Evolutionary conservation across 2,888 invertebrate species (phyloP), one percentile per base, ranked within the genome.

Genomic region (Xanthia togata): DNA sequence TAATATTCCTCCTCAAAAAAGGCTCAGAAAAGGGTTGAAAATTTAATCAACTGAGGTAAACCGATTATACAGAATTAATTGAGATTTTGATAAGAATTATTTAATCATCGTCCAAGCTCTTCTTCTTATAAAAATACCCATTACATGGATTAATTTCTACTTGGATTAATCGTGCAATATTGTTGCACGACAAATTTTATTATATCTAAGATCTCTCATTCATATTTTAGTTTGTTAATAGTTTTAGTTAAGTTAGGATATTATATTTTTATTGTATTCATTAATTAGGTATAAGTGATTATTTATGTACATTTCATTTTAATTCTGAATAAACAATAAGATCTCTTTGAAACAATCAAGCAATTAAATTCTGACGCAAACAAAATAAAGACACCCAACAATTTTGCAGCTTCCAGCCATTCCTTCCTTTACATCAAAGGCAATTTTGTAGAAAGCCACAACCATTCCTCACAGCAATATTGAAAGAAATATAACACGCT

Each of bases 381-480:
- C 59, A 31, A 65, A 20, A 31, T 53, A 74, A 81, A 57, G 53
- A 64, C 31, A 53, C 38, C 41, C 26, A 63, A 82, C 55, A 70
- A 14, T 67, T 74, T 60, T 59, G 41, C 62, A 64, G 17, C 65
- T 50, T 53, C 38, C 38, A 60, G 71, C 59, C 77, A 75, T 74
- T 85, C 17, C 35, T 44, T 64, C 26, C 50, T 77, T 55, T 50
- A 71, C 69, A 65, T 69, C 70, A 76, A 65, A 76, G 63, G 12
- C 74, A 85, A 83, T 86, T 79, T 77, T 47, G 84, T 69, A 73
- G 78, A 83, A 73, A 81, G 73, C 65, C 62, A 73, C 62, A 67
- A 62, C 62, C 79, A 60, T 72, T 47, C 57, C 70, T 74, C 70
- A 73, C 70, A 73, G 65, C 74, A 62, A 79, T 82, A 87, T 81